phyloP scores from a whole-genome alignment of 2,797 vertebrate species.

The Aphelocoma californica region DNA sequence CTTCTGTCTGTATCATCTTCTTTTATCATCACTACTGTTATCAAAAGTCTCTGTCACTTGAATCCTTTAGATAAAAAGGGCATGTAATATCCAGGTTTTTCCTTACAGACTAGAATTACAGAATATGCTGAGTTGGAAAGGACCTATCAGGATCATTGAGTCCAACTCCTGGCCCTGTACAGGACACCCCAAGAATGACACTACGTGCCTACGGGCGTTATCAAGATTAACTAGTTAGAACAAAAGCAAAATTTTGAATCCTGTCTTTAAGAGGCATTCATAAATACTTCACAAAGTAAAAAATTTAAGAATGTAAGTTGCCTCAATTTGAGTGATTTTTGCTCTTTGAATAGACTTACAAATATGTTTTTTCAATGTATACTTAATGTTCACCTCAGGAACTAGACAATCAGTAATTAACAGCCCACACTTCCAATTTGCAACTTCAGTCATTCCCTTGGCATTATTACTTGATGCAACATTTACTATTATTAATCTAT shows the following conservation, averaged over 20 bases:
- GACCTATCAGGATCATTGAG: fast-evolving
- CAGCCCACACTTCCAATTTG: not conserved
- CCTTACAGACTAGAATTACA: not conserved
- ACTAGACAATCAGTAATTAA: not conserved
- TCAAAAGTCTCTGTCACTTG: not conserved
- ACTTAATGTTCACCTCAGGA: not conserved
- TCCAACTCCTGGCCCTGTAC: not conserved
- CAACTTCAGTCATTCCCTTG: not conserved
- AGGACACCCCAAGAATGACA: not conserved
- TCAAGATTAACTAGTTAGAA: not conserved
- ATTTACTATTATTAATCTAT: not conserved
- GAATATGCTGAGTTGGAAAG: not conserved
- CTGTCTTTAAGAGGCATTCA: not conserved
- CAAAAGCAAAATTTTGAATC: not conserved
- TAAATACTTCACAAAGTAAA: not conserved
- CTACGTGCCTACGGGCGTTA: fast-evolving
- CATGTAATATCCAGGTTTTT: not conserved
- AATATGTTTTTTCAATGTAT: not conserved
- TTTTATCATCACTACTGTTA: not conserved
- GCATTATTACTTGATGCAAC: not conserved
- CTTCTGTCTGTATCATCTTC: not conserved
- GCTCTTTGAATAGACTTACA: not conserved
- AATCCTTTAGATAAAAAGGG: not conserved
- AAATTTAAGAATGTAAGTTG: not conserved
- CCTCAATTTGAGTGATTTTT: not conserved